Evolutionary conservation across 2,113 vertebrate species (phyloP).

Genomic region (Rutilus rutilus): DNA sequence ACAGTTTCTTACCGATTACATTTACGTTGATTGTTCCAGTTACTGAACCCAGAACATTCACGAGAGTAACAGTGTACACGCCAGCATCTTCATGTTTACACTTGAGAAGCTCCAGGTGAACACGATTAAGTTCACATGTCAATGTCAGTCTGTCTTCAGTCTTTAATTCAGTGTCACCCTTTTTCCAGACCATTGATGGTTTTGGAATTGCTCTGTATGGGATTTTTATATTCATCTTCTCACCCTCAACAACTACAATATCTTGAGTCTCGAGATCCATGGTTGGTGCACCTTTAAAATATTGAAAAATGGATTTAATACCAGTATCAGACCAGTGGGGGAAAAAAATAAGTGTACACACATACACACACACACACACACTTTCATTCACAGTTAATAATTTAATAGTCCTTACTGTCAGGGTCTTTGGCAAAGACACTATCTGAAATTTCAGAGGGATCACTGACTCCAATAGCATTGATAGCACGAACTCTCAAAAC

Average conservation of each 20-base stretch:
- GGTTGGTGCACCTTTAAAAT: slow-evolving; percentile 83
- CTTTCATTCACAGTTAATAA: background rate
- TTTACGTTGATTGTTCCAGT: slow-evolving; percentile 90
- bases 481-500: slow-evolving; percentile 92
- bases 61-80: slow-evolving; percentile 86
- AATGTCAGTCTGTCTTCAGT: slow-evolving; percentile 83
- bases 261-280: slow-evolving; percentile 88
- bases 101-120: slow-evolving; percentile 86
- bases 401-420: slow-evolving; percentile 85
- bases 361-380: background rate
- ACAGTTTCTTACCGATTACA: slow-evolving; percentile 88
- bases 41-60: slow-evolving; percentile 88
- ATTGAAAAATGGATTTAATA: slow-evolving; percentile 16
- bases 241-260: slow-evolving; percentile 89
- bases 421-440: slow-evolving; percentile 94
- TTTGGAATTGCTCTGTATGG: slow-evolving; percentile 92
- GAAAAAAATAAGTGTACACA: background rate
- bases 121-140: slow-evolving; percentile 85
- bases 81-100: slow-evolving; percentile 86
- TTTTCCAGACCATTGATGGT: slow-evolving; percentile 91
- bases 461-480: slow-evolving; percentile 90
- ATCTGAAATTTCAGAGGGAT: slow-evolving; percentile 93
- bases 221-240: slow-evolving; percentile 88
- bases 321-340: background rate
- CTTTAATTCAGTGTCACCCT: slow-evolving; percentile 88